Evolutionary conservation across 2,888 invertebrate genomes (phyloP).

Genomic region (Allophyes oxyacanthae): DNA sequence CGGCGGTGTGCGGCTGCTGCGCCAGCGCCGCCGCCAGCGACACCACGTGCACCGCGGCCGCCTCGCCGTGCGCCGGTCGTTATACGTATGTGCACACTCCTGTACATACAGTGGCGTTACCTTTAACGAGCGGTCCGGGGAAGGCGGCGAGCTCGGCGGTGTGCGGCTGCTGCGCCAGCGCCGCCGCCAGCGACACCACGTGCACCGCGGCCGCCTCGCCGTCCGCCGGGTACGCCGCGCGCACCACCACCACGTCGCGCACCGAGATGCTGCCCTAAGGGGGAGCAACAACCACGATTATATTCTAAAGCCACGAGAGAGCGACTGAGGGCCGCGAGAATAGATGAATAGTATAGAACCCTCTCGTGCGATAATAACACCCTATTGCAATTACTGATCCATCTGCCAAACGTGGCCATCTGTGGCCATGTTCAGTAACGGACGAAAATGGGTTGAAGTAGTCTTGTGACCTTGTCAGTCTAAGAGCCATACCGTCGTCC

Average conservation of each 20-base stretch:
- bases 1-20: constrained; percentile 90
- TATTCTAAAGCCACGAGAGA: no score
- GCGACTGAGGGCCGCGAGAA: no score
- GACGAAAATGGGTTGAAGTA: no score
- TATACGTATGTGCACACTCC: constrained; percentile 93
- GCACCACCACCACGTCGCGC: constrained; percentile 92
- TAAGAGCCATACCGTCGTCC: no score
- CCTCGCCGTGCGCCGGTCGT: constrained; percentile 94
- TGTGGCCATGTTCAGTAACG: no score
- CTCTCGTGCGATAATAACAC: no score
- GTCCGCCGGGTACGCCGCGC: constrained; percentile 94
- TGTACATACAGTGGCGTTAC: constrained; percentile 49
- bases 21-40: constrained; percentile 89
- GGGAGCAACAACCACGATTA: constrained; percentile 23
- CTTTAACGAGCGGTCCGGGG: constrained; percentile 95
- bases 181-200: constrained; percentile 90
- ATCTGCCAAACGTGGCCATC: no score
- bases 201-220: constrained; percentile 94
- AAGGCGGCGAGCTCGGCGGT: constrained; percentile 91
- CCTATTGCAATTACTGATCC: no score
- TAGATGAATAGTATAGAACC: no score
- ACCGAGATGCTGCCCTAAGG: constrained; percentile 74
- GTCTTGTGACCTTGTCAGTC: no score
- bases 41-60: constrained; percentile 93
- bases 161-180: constrained; percentile 90